phyloP scores from a whole-genome alignment of 2,888 invertebrate genomes.

The Epinotia brunnichana region DNA sequence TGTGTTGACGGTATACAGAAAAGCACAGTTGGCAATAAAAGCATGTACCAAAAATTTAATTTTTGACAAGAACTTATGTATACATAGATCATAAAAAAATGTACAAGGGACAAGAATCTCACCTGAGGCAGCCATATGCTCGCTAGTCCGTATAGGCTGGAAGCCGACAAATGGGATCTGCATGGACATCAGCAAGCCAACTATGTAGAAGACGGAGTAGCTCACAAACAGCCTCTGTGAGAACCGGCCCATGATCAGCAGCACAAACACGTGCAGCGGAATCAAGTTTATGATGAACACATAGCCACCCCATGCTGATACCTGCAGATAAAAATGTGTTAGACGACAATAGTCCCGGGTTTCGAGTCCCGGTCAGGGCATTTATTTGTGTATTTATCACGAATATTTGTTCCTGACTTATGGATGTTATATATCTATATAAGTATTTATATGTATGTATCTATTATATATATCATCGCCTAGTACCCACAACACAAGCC shows the following conservation, averaged over 20 bases:
- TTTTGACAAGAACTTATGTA: too few species aligned
- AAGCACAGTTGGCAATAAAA: too few species aligned
- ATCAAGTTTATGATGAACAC: constrained; percentile 99
- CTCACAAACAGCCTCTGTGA: constrained; percentile 96
- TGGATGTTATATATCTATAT: too few species aligned
- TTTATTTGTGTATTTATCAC: too few species aligned
- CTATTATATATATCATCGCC: too few species aligned
- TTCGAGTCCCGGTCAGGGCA: too few species aligned
- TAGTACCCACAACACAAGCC: too few species aligned
- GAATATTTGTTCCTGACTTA: too few species aligned
- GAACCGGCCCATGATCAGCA: constrained; percentile 97
- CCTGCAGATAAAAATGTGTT: constrained; percentile 75
- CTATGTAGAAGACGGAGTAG: constrained; percentile 98
- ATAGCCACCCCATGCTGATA: constrained; percentile 99
- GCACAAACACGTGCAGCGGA: constrained; percentile 97
- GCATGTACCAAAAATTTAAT: too few species aligned
- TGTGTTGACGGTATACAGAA: too few species aligned
- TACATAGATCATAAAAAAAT: too few species aligned
- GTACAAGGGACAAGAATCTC: constrained; percentile 46
- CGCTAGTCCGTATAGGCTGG: constrained; percentile 99
- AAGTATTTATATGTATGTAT: too few species aligned
- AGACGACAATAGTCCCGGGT: neutral
- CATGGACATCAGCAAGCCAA: constrained; percentile 98
- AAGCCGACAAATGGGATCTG: constrained; percentile 98
- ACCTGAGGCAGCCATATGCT: constrained; percentile 99